These are phyloP conservation scores for Monarcha castaneiventris DNA, from an alignment of 2,113 vertebrate genomes.

Conservation along the genomic window DNA sequence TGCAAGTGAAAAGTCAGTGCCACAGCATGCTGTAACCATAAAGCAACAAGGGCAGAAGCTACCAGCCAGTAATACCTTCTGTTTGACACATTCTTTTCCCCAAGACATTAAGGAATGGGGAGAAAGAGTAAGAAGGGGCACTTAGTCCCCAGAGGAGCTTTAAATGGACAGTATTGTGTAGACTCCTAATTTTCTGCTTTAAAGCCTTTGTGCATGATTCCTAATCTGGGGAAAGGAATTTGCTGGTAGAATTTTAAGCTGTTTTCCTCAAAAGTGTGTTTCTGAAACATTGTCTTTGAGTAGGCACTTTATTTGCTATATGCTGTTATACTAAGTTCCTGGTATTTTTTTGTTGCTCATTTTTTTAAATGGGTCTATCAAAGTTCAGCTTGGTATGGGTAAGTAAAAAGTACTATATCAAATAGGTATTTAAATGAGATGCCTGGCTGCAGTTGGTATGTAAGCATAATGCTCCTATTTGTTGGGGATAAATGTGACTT, in stretches of 20 bases:
- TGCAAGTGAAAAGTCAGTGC: background rate
- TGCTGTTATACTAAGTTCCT: background rate
- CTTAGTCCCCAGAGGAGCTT: background rate
- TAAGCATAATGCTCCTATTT: background rate
- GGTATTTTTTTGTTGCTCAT: background rate
- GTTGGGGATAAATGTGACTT: background rate
- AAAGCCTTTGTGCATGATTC: background rate
- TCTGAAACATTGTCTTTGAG: background rate
- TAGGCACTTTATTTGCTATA: background rate
- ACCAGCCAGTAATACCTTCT: background rate
- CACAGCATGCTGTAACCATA: background rate
- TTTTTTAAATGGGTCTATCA: background rate
- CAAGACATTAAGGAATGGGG: background rate
- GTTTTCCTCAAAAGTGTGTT: background rate
- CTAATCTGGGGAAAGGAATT: background rate
- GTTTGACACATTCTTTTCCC: background rate
- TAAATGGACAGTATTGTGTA: background rate
- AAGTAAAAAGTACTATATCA: background rate
- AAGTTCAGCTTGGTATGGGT: background rate
- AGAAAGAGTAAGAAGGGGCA: background rate
- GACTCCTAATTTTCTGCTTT: background rate
- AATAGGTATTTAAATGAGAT: background rate
- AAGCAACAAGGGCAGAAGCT: background rate
- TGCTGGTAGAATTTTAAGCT: background rate
- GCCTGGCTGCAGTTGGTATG: background rate